Base-by-base conservation (phyloP, 64 coral and sea anemone genomes). In the Pachyseris speciosa region DNA sequence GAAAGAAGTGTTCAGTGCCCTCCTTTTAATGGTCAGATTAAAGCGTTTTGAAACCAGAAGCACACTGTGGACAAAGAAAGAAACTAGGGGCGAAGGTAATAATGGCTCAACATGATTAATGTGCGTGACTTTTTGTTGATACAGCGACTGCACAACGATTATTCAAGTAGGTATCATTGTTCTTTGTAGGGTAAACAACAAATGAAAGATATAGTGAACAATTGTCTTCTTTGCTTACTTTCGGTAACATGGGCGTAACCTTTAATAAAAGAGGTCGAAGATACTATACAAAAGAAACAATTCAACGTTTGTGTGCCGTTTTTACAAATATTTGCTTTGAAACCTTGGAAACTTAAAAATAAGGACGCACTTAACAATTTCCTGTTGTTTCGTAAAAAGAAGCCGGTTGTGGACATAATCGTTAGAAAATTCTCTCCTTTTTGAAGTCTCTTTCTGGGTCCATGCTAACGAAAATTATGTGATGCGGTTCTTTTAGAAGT, bases 191-290 rank as follows among this genome's bases (percentile, higher is more conserved):
- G 22, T 36, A 72, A 75, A 75, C 72, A 75, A 48, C 4, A 29
- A 49, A 16, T 27, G 42, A 48, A 75, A 49, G 2, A 37, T 16
- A n/a, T 48, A 49, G 42, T 45, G 32, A 12, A 52, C 38, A 58
- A 20, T 32, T 9, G 51, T 80, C 27, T 59, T 36, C 30, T 38
- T 80, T 80, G 34, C 32, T 80, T 80, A 52, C 76, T 60, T 59
- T 59, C 45, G 27, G 31, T 60, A 22, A 59, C 51, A 39, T 17
- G 24, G 52, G 19, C 38, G 29, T 38, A 80, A 80, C 45, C 48
- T 78, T 57, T 22, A 78, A 78, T n/a, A 28, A 49, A 48, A 60
- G 51, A 17, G 29, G 29, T 80, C 33, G 30, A 60, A 60, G 33
- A 25, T 31, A 58, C 76, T 80, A 4, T 7, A 72, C 33, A 30